These are phyloP conservation scores for Huso huso DNA, from an alignment of 2,797 vertebrate species.

Conservation along the genomic window DNA sequence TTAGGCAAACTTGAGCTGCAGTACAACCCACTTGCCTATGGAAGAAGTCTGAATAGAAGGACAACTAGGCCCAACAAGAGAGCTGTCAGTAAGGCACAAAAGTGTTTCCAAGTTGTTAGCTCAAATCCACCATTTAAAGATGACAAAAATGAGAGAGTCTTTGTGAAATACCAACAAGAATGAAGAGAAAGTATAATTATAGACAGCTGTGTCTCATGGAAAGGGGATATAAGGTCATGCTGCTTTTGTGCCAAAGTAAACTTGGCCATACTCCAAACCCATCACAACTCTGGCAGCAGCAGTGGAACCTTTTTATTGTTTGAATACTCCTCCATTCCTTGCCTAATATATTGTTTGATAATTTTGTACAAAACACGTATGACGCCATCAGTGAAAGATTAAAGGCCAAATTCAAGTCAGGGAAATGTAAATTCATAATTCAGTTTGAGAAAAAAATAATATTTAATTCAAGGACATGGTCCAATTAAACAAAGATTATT, in stretches of 20 bases:
- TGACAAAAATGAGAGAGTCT: too few relatives aligned
- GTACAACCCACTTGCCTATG: too few relatives aligned
- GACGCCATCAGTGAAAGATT: slow-evolving; percentile 1
- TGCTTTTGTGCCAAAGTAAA: slow-evolving; percentile 50
- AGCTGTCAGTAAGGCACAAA: too few relatives aligned
- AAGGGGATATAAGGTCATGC: slow-evolving; percentile 43
- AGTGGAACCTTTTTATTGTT: slow-evolving; percentile 20
- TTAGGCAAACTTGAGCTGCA: too few relatives aligned
- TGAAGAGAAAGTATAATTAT: slow-evolving; percentile 39
- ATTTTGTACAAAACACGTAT: slow-evolving; percentile 6
- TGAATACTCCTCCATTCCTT: slow-evolving; percentile 4
- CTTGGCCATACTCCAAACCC: slow-evolving; percentile 42
- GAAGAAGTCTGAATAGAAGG: too few relatives aligned
- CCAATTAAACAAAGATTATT: too few relatives aligned
- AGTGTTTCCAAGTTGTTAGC: too few relatives aligned
- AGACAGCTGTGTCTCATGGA: slow-evolving; percentile 43
- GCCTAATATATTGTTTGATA: not conserved
- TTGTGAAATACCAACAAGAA: slow-evolving; percentile 14
- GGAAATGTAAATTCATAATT: not conserved
- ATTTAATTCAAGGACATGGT: too few relatives aligned
- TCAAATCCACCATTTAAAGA: too few relatives aligned
- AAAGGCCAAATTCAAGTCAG: too few relatives aligned
- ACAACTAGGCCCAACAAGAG: too few relatives aligned
- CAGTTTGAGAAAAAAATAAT: not conserved
- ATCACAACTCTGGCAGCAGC: slow-evolving; percentile 37